Evolutionary conservation across 1,140 invertebrate genomes (phyloP).

Genomic region (Nephotettix cincticeps): DNA sequence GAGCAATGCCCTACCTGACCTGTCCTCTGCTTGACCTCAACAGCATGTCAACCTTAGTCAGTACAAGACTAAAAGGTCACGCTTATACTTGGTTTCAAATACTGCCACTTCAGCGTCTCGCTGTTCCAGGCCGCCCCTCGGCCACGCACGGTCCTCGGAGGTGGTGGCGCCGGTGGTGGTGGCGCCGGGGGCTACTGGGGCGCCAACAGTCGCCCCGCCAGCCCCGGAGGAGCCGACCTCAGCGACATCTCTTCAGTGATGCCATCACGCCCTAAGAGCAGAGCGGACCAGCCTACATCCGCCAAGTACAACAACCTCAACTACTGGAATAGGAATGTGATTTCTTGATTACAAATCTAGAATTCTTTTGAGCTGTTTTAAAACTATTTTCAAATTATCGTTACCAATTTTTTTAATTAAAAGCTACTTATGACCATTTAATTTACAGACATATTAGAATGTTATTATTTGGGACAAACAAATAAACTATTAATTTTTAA

Average conservation of each 20-base stretch:
- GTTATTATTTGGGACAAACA: no score
- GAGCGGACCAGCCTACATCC: conserved; percentile 22
- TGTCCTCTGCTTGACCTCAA: no score
- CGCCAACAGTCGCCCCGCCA: conserved; percentile 34
- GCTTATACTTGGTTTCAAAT: background rate
- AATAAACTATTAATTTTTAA: no score
- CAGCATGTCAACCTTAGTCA: background rate
- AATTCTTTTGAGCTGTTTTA: no score
- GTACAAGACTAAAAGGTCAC: background rate
- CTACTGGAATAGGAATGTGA: conserved; percentile 68
- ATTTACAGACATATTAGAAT: no score
- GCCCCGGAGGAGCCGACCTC: conserved; percentile 38
- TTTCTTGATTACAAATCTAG: no score
- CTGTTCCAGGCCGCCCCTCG: background rate
- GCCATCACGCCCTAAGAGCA: conserved; percentile 34
- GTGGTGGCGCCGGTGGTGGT: background rate
- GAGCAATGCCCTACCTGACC: no score
- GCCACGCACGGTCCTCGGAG: conserved; percentile 21
- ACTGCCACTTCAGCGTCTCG: background rate
- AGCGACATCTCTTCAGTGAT: conserved; percentile 41
- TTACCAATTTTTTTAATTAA: no score
- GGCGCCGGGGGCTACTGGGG: conserved; percentile 35
- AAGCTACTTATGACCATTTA: no score
- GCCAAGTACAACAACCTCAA: conserved; percentile 70
- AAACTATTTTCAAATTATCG: no score